Base-by-base conservation (phyloP, 2,888 invertebrate genomes). In the Harpalus rubripes region DNA sequence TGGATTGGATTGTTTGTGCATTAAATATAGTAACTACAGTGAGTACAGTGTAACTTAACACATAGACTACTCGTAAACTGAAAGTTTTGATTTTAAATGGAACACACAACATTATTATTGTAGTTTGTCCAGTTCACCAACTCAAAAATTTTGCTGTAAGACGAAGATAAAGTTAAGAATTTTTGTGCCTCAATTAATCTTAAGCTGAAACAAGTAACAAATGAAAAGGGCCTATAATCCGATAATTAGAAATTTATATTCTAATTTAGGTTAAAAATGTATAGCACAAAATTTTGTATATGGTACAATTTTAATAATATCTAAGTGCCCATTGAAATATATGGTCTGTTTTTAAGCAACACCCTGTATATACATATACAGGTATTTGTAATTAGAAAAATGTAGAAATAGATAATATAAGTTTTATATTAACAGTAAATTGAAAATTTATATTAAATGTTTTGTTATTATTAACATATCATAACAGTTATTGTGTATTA, bases 371-470 rank as follows among this genome's bases (percentile, higher is more conserved):
- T 52, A 52, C 44, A 52, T 52, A 52, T 52, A 52, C 44, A 52
- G 44, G 44, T 52, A 52, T 52, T 52, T 52, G 44, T 52, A 52
- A 52, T 52, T 52, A 52, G 44, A 52, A 52, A 32, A 52, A 52
- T 52, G 12, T 52, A 52, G 44, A 52, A 52, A 52, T 52, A 52
- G 44, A 12, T 52, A 52, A 52, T 52, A 52, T 52, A 52, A 52
- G 44, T 52, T 52, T 52, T 52, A 52, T 52, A 52, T 52, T 52
- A 52, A 52, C 44, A 52, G 44, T 52, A 52, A 52, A 52, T 2
- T 52, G 12, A 52, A 52, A 52, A 10, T n/a, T 44, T 10, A 44
- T 44, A 44, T 44, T 7, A 44, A 10, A 12, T 52, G 12, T 52
- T 52, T 32, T 32, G 6, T 32, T 32, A 32, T 32, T 32, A 32